These are phyloP conservation scores for Siniperca knerii DNA, from an alignment of 2,113 vertebrate species.

Conservation along the genomic window DNA sequence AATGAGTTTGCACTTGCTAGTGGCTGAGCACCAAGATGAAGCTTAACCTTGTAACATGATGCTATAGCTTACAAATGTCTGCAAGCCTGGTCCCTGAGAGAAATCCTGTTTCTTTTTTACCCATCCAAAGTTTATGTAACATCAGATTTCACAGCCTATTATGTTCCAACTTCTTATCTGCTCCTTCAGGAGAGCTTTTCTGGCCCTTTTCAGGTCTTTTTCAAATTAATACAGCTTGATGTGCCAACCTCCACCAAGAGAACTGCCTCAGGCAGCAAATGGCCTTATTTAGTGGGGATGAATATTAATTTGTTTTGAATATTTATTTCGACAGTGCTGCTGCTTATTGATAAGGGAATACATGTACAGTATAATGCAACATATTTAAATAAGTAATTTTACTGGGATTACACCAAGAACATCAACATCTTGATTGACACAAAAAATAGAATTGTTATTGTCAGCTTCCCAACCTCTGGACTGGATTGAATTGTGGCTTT, in stretches of 20 bases:
- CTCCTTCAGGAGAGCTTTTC: conserved; percentile 58
- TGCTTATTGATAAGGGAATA: conserved; percentile 74
- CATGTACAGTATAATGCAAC: conserved; percentile 43
- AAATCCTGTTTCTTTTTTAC: conserved; percentile 22
- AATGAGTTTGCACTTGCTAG: conserved; percentile 21
- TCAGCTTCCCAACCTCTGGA: conserved; percentile 5
- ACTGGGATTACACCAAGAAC: conserved; percentile 41
- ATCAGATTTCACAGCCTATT: conserved; percentile 56
- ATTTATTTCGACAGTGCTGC: conserved; percentile 66
- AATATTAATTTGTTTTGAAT: conserved; percentile 77
- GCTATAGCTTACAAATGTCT: conserved; percentile 34
- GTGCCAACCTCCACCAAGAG: conserved; percentile 57
- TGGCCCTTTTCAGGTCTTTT: conserved; percentile 63
- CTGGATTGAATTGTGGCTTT: conserved; percentile 16
- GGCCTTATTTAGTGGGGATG: conserved; percentile 75
- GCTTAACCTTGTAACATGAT: conserved; percentile 35
- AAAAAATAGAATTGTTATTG: conserved; percentile 26
- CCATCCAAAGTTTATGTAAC: conserved; percentile 57
- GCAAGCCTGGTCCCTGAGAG: conserved; percentile 22
- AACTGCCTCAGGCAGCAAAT: conserved; percentile 67
- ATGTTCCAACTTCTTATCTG: conserved; percentile 67
- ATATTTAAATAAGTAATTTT: conserved; percentile 43
- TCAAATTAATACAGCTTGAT: conserved; percentile 69
- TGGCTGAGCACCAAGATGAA: conserved; percentile 25
- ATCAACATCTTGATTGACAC: conserved; percentile 34